Conservation (phyloP, 2,888 invertebrate species). For the Apodemia duryi region DNA sequence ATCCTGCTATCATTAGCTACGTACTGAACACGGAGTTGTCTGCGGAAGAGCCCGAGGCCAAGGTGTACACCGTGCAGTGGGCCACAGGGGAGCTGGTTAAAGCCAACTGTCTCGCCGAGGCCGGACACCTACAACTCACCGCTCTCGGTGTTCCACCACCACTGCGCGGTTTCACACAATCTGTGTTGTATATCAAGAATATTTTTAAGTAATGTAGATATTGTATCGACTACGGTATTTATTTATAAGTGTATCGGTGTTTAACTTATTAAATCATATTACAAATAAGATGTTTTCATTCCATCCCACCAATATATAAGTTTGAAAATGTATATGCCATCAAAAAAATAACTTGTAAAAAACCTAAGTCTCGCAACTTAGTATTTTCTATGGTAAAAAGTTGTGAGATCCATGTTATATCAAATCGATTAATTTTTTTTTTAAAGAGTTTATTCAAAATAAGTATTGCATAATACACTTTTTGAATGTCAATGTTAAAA, state of each 20-base stretch:
- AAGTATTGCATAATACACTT: too few species aligned
- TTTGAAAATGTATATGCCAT: too few species aligned
- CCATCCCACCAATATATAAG: too few species aligned
- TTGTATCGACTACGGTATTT: constrained; percentile 5
- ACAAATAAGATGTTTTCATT: neutral
- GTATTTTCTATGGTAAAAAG: too few species aligned
- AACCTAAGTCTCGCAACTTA: too few species aligned
- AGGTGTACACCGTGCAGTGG: constrained; percentile 48
- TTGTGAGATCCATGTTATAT: too few species aligned
- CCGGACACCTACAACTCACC: constrained; percentile 57
- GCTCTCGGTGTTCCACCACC: constrained; percentile 50
- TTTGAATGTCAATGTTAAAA: too few species aligned
- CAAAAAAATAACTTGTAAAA: too few species aligned
- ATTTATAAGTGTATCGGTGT: constrained; percentile 16
- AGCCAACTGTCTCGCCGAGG: constrained; percentile 56
- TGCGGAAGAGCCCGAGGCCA: constrained; percentile 30
- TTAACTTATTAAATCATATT: constrained; percentile 32
- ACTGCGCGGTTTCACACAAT: constrained; percentile 58
- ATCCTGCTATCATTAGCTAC: constrained; percentile 48
- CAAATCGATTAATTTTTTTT: too few species aligned
- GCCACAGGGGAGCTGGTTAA: constrained; percentile 48
- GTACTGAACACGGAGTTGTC: constrained; percentile 42
- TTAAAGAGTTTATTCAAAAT: too few species aligned
- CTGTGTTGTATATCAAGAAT: constrained; percentile 51
- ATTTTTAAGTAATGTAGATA: constrained; percentile 33